Percentiles rank a stretch among this genome's conserved stretches.
These are phyloP conservation scores for Sarotherodon lohbergeri DNA, from an alignment of 2,113 vertebrate genomes.

Conservation along the genomic window DNA sequence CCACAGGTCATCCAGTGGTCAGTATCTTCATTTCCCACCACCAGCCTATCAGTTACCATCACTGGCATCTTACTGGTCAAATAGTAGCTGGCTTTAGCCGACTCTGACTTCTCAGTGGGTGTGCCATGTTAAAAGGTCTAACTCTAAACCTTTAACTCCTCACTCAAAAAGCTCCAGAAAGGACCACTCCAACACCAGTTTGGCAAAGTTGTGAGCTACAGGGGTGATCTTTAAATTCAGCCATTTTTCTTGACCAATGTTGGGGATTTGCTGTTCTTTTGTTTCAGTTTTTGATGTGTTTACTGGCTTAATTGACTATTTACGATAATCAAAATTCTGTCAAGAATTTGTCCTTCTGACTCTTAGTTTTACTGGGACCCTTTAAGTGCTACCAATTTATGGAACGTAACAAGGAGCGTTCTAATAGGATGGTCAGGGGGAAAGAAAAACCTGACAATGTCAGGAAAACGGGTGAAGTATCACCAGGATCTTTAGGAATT, in stretches of 20 bases:
- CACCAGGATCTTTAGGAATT: background rate
- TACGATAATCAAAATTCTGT: background rate
- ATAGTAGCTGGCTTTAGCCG: background rate
- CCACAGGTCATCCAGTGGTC: background rate
- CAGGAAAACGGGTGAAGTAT: background rate
- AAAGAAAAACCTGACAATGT: fast-evolving
- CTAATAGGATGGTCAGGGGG: background rate
- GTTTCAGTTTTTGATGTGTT: background rate
- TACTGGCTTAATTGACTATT: background rate
- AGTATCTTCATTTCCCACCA: background rate
- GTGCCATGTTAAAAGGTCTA: background rate
- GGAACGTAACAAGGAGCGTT: fast-evolving
- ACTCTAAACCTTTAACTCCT: background rate
- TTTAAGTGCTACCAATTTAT: background rate
- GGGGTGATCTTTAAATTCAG: background rate
- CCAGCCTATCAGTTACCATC: background rate
- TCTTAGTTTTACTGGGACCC: background rate
- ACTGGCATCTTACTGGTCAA: background rate
- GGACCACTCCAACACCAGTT: background rate
- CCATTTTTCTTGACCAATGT: background rate
- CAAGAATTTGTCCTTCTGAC: background rate
- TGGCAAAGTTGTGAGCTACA: fast-evolving
- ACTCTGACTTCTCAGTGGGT: background rate
- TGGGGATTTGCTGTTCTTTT: background rate
- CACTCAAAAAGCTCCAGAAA: background rate